Evolutionary conservation across 1,140 invertebrate genomes (phyloP), one percentile per base, ranked within the genome.

Genomic region (Caligus rogercresseyi): DNA sequence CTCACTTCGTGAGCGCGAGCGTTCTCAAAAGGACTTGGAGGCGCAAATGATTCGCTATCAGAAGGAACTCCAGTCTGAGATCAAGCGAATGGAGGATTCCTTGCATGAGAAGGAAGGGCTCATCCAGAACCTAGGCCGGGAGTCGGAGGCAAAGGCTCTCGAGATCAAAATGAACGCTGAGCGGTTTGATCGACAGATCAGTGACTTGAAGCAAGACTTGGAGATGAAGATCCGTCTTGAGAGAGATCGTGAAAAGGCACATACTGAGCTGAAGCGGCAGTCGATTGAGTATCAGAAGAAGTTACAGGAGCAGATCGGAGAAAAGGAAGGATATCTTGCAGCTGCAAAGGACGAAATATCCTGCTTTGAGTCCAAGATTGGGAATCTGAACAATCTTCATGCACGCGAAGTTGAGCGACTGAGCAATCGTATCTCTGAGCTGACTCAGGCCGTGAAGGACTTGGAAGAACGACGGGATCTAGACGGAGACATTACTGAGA

Each of bases 141-240:
- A 64, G 26, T 55, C 65, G 24, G 53, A 53, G 1, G 60, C 65
- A 7, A 16, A 68, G 19, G 25, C 54, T 51, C 20, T 24, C 15
- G 65, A 68, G 23, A 67, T 72, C 20, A 67, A 70, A 52, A 20
- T 68, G 19, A 15, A 66, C 26, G 70, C 70, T 55, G 61, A 65
- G 52, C 57, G 69, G 24, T 71, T 72, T 52, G 65, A 71, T 25
- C 66, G 69, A 54, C 58, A 72, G 7, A 54, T 69, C 7, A 65
- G 68, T 21, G 64, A 68, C 25, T 53, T 60, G 3, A 66, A 71
- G 31, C 62, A 67, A 55, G 69, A 72, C 54, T 66, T 68, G 51
- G 67, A 66, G 51, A 70, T 69, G 20, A 58, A 74, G 15, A 67
- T 70, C 13, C 64, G 64, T 15, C 23, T 71, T 3, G 69, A 72